These are phyloP conservation scores for Euwallacea fornicatus DNA, from an alignment of 1,140 invertebrate species.

Conservation along the genomic window DNA sequence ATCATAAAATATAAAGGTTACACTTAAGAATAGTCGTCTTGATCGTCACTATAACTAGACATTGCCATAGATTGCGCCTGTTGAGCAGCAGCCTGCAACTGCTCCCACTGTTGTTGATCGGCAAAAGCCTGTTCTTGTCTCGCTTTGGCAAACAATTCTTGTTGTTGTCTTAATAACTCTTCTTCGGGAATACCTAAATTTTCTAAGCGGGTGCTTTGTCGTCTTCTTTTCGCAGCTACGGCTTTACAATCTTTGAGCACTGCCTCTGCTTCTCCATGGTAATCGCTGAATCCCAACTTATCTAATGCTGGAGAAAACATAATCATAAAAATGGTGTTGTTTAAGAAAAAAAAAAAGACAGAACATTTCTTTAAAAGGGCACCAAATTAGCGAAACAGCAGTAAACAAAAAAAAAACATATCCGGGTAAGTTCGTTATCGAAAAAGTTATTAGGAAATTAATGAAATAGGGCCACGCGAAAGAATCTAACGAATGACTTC, in stretches of 20 bases:
- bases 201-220: conserved; percentile 92
- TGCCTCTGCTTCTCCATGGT: conserved; percentile 89
- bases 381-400: too few species aligned
- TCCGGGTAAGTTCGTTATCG: too few species aligned
- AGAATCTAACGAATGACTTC: too few species aligned
- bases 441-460: too few species aligned
- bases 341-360: too few species aligned
- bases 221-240: conserved; percentile 88
- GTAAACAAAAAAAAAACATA: too few species aligned
- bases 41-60: conserved; percentile 56
- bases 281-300: conserved; percentile 90
- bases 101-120: conserved; percentile 87
- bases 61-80: conserved; percentile 54
- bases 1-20: neutral
- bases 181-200: conserved; percentile 98
- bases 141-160: conserved; percentile 98
- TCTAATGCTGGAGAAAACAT: conserved; percentile 74
- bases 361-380: too few species aligned
- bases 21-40: conserved; percentile 56
- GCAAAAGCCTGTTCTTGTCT: conserved; percentile 84
- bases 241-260: conserved; percentile 95
- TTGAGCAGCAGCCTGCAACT: conserved; percentile 70
- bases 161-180: conserved; percentile 93
- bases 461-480: too few species aligned
- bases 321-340: neutral